Conservation (phyloP, 2,113 vertebrate genomes). For the Octodon degus region DNA sequence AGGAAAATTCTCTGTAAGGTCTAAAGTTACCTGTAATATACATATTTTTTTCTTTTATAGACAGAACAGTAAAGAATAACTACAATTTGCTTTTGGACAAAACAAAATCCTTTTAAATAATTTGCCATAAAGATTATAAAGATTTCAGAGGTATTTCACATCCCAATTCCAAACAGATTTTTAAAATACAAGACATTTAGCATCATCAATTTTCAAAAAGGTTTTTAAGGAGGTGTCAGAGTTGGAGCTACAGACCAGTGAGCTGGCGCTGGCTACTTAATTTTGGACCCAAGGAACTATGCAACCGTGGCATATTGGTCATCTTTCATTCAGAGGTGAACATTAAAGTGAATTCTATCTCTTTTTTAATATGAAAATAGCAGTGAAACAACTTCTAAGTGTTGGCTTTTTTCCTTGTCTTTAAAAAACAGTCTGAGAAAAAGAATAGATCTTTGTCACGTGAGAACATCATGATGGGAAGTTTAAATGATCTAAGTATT, state of each 20-base stretch:
- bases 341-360: neutral
- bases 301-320: neutral
- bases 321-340: neutral
- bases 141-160: neutral
- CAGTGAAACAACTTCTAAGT: conserved; percentile 21
- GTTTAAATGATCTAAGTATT: conserved; percentile 84
- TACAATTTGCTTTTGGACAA: neutral
- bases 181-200: neutral
- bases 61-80: neutral
- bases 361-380: neutral
- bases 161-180: neutral
- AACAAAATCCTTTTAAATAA: neutral
- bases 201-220: neutral
- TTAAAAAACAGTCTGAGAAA: conserved; percentile 65
- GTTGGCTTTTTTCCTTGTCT: neutral
- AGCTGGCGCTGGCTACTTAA: neutral
- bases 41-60: neutral
- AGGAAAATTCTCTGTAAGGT: neutral
- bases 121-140: neutral
- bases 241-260: neutral
- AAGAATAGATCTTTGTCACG: conserved; percentile 70
- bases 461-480: conserved; percentile 76
- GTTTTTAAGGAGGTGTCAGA: neutral
- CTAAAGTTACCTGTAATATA: neutral
- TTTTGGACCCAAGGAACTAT: neutral